phyloP scores from a whole-genome alignment of 1,140 invertebrate genomes.

The Zaprionus camerounensis region DNA sequence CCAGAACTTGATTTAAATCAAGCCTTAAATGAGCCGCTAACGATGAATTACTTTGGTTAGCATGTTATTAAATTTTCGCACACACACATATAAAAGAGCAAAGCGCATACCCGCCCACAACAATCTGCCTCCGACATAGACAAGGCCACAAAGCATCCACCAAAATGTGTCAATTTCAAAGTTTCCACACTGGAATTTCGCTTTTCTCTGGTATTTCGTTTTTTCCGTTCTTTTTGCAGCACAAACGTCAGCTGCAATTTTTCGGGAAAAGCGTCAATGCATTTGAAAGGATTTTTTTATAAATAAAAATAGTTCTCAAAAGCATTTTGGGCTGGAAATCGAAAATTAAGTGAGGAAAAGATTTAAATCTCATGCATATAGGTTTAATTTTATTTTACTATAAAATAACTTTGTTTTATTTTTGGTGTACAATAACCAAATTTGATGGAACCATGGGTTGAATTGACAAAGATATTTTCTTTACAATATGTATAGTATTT shows the following conservation, averaged over 20 bases:
- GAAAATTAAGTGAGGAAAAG: not conserved
- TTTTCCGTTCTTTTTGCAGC: conserved; percentile 3
- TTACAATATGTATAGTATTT: no score
- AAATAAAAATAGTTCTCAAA: conserved; percentile 2
- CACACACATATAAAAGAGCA: conserved; percentile 5
- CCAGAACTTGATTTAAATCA: conserved; percentile 43
- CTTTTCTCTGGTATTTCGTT: conserved; percentile 3
- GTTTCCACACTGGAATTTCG: conserved; percentile 20
- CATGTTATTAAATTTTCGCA: conserved; percentile 24
- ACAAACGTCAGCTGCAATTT: conserved; percentile 13
- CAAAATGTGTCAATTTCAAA: conserved; percentile 49
- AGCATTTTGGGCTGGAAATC: not conserved
- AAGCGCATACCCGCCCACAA: conserved; percentile 16
- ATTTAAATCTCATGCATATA: not conserved
- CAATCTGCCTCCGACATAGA: conserved; percentile 15
- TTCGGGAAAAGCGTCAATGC: conserved; percentile 13
- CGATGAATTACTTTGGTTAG: conserved; percentile 29
- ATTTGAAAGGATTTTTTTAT: conserved; percentile 11
- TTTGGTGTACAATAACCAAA: no score
- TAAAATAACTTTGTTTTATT: no score
- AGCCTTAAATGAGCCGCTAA: conserved; percentile 43
- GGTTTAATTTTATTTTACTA: no score
- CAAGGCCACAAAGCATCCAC: conserved; percentile 36
- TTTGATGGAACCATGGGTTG: no score
- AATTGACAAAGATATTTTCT: no score